A percentile compares a stretch with the other conserved stretches of the same genome.
phyloP scores from a whole-genome alignment of 2,797 vertebrate genomes.

The Odontamblyopus lacepedii region DNA sequence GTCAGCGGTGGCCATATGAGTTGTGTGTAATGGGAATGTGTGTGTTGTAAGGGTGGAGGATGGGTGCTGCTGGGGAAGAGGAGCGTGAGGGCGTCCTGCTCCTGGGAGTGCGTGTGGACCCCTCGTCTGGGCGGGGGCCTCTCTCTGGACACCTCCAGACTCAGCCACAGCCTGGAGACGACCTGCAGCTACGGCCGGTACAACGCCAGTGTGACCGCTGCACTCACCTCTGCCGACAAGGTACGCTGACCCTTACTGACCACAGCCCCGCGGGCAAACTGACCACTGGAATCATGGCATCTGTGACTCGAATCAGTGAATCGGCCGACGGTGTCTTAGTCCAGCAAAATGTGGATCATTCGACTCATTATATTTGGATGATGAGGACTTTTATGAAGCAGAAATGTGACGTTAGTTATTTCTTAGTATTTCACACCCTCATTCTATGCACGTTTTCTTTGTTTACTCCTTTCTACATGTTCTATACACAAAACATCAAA shows the following conservation, averaged over 20 bases:
- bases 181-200: conserved; percentile 70
- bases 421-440: too few relatives aligned
- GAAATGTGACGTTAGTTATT: too few relatives aligned
- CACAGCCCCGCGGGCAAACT: neutral
- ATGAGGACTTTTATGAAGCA: too few relatives aligned
- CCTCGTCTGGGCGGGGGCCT: conserved; percentile 75
- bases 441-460: too few relatives aligned
- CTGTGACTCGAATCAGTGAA: too few relatives aligned
- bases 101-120: conserved; percentile 81
- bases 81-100: conserved; percentile 68
- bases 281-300: neutral
- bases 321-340: too few relatives aligned
- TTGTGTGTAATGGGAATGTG: neutral
- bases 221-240: conserved; percentile 68
- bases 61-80: conserved; percentile 64
- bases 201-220: conserved; percentile 78
- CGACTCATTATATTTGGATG: too few relatives aligned
- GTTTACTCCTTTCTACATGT: too few relatives aligned
- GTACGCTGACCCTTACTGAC: conserved; percentile 63
- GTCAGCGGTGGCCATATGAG: neutral
- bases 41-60: conserved; percentile 57
- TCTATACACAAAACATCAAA: too few relatives aligned
- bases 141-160: conserved; percentile 73
- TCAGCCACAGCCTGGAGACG: conserved; percentile 75
- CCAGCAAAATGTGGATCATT: too few relatives aligned